Evolutionary conservation across 30 jellyfish, hydroid and myxozoan species (phyloP).

Genomic region (Pelagia noctiluca): DNA sequence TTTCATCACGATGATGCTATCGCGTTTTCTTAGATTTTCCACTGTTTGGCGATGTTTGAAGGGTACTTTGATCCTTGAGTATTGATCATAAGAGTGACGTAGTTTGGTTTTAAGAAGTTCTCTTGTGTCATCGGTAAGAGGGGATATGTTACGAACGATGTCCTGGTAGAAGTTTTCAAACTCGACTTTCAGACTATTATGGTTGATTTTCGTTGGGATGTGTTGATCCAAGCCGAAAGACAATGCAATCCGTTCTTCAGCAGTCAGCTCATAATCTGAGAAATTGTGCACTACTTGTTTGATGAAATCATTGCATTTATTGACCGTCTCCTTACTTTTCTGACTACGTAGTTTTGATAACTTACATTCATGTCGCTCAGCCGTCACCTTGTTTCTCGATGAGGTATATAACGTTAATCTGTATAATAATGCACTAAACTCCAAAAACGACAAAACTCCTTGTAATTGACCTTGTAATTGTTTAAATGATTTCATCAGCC

Average conservation of each 20-base stretch:
- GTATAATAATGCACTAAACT: too few relatives aligned
- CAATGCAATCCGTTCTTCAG: slow-evolving; percentile 3
- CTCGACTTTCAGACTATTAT: not conserved
- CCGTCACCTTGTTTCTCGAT: too few relatives aligned
- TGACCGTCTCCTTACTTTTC: not conserved
- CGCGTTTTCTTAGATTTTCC: not conserved
- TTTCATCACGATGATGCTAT: slow-evolving; percentile 2
- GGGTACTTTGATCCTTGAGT: not conserved
- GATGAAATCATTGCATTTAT: too few relatives aligned
- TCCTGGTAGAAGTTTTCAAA: not conserved
- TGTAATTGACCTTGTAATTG: too few relatives aligned
- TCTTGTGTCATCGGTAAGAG: not conserved
- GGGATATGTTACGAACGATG: not conserved
- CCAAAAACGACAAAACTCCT: too few relatives aligned
- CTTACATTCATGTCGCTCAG: not conserved
- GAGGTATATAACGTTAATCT: too few relatives aligned
- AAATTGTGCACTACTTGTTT: not conserved
- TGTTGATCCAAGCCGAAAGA: slow-evolving; percentile 14
- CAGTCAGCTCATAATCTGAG: not conserved
- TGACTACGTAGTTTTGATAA: not conserved
- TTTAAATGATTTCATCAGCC: too few relatives aligned
- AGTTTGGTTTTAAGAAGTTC: slow-evolving; percentile 9
- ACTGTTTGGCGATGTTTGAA: not conserved
- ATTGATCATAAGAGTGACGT: slow-evolving; percentile 10
- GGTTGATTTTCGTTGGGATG: slow-evolving; percentile 16